Evolutionary conservation across 2,797 vertebrate species (phyloP).

Genomic region (Danio aesculapii): DNA sequence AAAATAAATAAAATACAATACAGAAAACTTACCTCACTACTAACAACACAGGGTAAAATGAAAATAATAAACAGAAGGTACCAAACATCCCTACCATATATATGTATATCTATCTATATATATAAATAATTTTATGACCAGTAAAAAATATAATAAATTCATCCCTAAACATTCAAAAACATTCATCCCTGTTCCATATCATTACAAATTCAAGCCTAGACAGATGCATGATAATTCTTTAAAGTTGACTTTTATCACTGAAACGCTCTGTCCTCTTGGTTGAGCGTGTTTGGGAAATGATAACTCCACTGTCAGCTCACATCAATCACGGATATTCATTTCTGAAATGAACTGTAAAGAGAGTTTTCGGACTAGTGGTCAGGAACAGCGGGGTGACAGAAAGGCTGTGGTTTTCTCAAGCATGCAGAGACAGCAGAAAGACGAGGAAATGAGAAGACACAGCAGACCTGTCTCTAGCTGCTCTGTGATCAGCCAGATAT

Average conservation of each 20-base stretch:
- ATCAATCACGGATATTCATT: conserved; percentile 52
- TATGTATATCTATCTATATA: too few relatives aligned
- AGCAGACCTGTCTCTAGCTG: conserved; percentile 11
- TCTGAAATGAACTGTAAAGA: conserved; percentile 47
- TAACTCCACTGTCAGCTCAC: conserved; percentile 33
- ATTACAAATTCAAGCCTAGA: not conserved
- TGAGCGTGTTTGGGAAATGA: conserved; percentile 26
- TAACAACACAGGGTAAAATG: too few relatives aligned
- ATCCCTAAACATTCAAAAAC: too few relatives aligned
- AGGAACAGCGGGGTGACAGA: conserved; percentile 45
- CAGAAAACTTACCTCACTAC: too few relatives aligned
- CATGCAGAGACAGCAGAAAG: conserved; percentile 21
- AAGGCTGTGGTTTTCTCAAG: conserved; percentile 35
- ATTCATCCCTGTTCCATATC: not conserved
- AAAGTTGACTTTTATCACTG: conserved; percentile 4
- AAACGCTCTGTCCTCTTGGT: not conserved
- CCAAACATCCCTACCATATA: too few relatives aligned
- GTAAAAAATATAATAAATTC: too few relatives aligned
- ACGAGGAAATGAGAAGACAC: conserved; percentile 23
- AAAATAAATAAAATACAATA: too few relatives aligned
- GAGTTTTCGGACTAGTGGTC: conserved; percentile 46
- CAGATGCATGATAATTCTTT: conserved; percentile 1
- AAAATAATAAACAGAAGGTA: too few relatives aligned
- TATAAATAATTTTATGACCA: too few relatives aligned
- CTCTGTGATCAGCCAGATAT: not conserved